Conservation (phyloP, 1,140 invertebrate genomes). For the Zaprionus africanus region DNA sequence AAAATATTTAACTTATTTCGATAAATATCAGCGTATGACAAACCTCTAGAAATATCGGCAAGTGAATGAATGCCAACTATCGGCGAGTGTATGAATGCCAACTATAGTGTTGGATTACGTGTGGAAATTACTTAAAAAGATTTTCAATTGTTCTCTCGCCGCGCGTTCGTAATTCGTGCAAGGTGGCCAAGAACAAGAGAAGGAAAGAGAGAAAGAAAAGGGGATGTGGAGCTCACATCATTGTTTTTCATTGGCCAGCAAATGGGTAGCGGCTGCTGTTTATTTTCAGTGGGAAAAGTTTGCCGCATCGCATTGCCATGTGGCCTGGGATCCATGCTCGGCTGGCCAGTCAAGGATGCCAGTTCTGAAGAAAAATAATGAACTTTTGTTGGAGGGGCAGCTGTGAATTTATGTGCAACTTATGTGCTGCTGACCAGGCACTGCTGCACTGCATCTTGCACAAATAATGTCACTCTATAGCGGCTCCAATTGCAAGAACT, state of each 20-base stretch:
- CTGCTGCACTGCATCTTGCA: conserved; percentile 9
- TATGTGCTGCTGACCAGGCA: conserved; percentile 36
- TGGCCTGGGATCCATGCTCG: conserved; percentile 23
- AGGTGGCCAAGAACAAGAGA: background rate
- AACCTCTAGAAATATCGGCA: background rate
- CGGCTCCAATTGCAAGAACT: background rate
- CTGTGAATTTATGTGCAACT: conserved; percentile 74
- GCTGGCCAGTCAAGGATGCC: conserved; percentile 27
- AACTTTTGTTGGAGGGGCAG: conserved; percentile 73
- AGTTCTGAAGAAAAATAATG: conserved; percentile 69
- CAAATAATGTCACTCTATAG: conserved; percentile 1
- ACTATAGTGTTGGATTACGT: conserved; percentile 83
- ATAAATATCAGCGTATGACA: too few relatives aligned
- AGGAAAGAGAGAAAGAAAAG: background rate
- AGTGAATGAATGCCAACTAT: conserved; percentile 54
- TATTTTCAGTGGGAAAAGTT: conserved; percentile 72
- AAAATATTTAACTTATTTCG: background rate
- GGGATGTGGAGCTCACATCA: conserved; percentile 12
- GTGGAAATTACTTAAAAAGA: conserved; percentile 84
- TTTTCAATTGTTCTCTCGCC: conserved; percentile 73
- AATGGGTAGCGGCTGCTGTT: conserved; percentile 70
- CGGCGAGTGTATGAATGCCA: conserved; percentile 39
- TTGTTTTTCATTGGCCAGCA: conserved; percentile 43
- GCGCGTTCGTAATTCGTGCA: conserved; percentile 12
- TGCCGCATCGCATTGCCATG: conserved; percentile 28